Evolutionary conservation across 2,888 invertebrate genomes (phyloP).

Genomic region (Ellobium chinense): DNA sequence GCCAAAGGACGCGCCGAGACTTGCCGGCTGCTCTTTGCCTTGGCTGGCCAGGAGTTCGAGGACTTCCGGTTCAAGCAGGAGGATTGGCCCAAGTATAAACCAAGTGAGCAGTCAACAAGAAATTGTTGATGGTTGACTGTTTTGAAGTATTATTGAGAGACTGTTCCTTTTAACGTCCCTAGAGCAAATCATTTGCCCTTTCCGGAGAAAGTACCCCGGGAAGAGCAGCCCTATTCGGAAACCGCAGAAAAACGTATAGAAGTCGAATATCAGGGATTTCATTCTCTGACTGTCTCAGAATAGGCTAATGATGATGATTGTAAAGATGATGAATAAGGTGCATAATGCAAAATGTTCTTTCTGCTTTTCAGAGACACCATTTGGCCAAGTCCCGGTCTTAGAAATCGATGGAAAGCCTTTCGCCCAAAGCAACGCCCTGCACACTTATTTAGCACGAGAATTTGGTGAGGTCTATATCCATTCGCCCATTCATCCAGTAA

Average conservation of each 20-base stretch:
- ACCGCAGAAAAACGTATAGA: too few species aligned
- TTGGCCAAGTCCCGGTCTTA: neutral
- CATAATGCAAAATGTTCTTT: too few species aligned
- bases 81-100: conserved; percentile 20
- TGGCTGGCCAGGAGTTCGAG: conserved; percentile 14
- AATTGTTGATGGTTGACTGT: too few species aligned
- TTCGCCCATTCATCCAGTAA: neutral
- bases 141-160: too few species aligned
- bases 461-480: conserved; percentile 8
- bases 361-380: neutral
- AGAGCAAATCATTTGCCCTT: too few species aligned
- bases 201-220: too few species aligned
- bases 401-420: neutral
- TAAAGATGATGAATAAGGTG: too few species aligned
- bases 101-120: conserved; percentile 1
- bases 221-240: too few species aligned
- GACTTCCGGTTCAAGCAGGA: conserved; percentile 1
- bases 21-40: conserved; percentile 10
- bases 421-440: neutral
- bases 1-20: conserved; percentile 13
- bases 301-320: too few species aligned
- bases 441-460: neutral
- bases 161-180: too few species aligned
- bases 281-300: too few species aligned
- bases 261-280: too few species aligned